A percentile compares a stretch with the other conserved stretches of the same genome.
phyloP scores from a whole-genome alignment of 2,888 invertebrate species.

The Alitta virens region DNA sequence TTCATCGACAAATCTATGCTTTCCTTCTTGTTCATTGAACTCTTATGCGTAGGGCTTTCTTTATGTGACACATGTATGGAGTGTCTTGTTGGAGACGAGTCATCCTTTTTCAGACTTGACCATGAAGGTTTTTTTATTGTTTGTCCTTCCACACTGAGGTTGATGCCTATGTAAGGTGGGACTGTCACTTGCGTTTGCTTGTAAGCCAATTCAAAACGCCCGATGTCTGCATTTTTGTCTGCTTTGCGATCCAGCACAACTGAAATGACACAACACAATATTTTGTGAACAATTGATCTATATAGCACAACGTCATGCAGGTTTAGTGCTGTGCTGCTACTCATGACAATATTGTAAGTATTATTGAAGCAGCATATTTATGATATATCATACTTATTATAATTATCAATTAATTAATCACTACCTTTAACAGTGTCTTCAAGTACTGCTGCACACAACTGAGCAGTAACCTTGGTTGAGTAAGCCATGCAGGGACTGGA shows the following conservation, averaged over 20 bases:
- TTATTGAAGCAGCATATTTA: not conserved
- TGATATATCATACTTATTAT: not conserved
- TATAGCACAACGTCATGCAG: not conserved
- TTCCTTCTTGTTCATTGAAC: too few species aligned
- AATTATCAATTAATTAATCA: not conserved
- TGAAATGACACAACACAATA: constrained; percentile 28
- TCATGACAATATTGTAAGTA: not conserved
- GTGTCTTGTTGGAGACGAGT: not conserved
- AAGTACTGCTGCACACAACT: constrained; percentile 76
- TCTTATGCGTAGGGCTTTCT: too few species aligned
- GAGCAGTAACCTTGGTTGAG: constrained; percentile 81
- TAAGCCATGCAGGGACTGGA: constrained; percentile 79
- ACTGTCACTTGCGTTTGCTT: constrained; percentile 52
- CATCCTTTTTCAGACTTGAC: not conserved
- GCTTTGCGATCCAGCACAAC: constrained; percentile 54
- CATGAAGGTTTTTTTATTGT: constrained; percentile 20
- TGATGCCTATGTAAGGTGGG: constrained; percentile 56
- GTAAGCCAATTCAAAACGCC: constrained; percentile 55
- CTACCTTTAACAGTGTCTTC: constrained; percentile 86
- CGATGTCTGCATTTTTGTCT: constrained; percentile 54
- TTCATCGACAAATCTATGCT: too few species aligned
- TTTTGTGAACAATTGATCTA: not conserved
- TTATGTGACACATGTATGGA: too few species aligned
- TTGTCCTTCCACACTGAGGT: constrained; percentile 39
- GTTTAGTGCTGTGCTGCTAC: too few species aligned